Percentiles rank a stretch among this genome's conserved stretches.
phyloP scores from a whole-genome alignment of 2,888 invertebrate species.

The Empis stercorea region DNA sequence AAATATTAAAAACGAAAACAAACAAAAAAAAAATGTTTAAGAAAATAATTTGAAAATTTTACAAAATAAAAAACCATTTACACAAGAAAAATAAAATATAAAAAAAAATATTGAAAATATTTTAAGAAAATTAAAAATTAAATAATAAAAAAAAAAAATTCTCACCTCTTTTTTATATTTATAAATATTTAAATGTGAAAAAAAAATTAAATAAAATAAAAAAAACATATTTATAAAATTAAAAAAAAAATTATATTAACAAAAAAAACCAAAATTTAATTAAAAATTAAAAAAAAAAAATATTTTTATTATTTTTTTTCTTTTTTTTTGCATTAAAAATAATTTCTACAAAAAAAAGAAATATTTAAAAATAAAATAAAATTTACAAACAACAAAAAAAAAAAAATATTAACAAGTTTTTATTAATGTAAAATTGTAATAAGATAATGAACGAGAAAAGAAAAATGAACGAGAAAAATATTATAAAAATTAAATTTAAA shows the following conservation, averaged over 20 bases:
- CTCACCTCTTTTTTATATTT: slow-evolving; percentile 16
- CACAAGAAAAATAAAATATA: background rate
- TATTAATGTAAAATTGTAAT: no score
- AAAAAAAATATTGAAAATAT: background rate
- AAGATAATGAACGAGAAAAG: no score
- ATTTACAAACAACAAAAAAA: slow-evolving; percentile 10
- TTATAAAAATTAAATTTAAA: no score
- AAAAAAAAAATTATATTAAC: slow-evolving; percentile 12
- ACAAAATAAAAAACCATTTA: no score
- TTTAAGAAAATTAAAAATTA: slow-evolving; percentile 9
- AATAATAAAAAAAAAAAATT: slow-evolving; percentile 15
- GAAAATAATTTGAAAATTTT: no score
- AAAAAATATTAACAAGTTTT: no score
- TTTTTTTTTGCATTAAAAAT: slow-evolving; percentile 12
- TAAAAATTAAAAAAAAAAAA: no score
- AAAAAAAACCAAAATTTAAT: slow-evolving; percentile 8
- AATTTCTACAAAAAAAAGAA: slow-evolving; percentile 3
- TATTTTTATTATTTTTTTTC: no score
- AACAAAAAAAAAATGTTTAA: no score
- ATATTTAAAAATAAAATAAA: slow-evolving; percentile 9
- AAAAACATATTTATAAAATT: slow-evolving; percentile 16
- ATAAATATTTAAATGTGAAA: slow-evolving; percentile 14
- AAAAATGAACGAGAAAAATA: no score
- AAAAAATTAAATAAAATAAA: slow-evolving; percentile 11
- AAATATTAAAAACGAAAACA: no score